phyloP scores from a whole-genome alignment of 1,140 invertebrate genomes.

The Papilio polytes region DNA sequence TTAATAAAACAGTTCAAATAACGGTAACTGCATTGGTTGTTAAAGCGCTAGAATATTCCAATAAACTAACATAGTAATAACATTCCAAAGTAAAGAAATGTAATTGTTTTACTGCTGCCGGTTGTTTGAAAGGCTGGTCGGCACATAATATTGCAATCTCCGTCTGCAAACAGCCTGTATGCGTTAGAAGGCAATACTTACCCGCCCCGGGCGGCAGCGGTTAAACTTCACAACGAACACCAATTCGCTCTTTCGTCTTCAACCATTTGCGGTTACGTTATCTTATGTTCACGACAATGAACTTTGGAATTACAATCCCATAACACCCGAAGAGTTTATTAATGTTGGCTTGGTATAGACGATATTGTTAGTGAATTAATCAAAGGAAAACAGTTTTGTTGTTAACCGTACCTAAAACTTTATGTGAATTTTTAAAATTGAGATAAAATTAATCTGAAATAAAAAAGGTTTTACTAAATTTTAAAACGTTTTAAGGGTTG shows the following conservation, averaged over 20 bases:
- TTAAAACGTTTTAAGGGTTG: neutral
- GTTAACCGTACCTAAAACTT: too few relatives aligned
- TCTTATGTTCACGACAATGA: conserved; percentile 47
- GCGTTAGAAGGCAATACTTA: conserved; percentile 62
- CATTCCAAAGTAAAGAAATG: conserved; percentile 63
- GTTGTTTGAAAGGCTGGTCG: conserved; percentile 64
- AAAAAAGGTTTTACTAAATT: neutral
- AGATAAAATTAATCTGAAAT: neutral
- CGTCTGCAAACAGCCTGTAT: conserved; percentile 69
- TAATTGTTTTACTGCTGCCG: conserved; percentile 56
- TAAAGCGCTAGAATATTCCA: neutral
- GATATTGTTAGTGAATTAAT: neutral
- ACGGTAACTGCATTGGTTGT: neutral
- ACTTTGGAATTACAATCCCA: neutral
- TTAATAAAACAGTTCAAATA: neutral
- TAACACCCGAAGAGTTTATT: neutral
- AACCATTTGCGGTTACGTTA: conserved; percentile 63
- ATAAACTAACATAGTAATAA: conserved; percentile 46
- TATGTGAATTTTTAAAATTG: too few relatives aligned
- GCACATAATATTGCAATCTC: conserved; percentile 80
- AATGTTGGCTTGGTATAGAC: neutral
- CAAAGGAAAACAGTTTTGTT: too few relatives aligned
- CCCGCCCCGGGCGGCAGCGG: conserved; percentile 58
- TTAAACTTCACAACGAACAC: conserved; percentile 68
- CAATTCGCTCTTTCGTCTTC: conserved; percentile 75